phyloP scores from a whole-genome alignment of 2,797 vertebrate species.

The Pipistrellus pygmaeus region DNA sequence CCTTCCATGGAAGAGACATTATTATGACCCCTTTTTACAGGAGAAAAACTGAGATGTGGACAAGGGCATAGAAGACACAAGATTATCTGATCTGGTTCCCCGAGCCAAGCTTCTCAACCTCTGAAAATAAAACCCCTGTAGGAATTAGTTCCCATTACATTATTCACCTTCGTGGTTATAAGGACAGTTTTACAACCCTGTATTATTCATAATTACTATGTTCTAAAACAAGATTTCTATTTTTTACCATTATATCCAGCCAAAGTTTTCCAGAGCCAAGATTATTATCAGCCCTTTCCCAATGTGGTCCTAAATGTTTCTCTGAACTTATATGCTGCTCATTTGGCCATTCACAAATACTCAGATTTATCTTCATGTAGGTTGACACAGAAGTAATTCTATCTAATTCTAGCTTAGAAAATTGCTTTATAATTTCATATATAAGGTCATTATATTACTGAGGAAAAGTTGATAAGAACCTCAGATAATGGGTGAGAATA shows the following conservation, averaged over 20 bases:
- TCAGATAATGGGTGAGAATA: slow-evolving; percentile 70
- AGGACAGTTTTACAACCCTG: not conserved
- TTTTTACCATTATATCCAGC: not conserved
- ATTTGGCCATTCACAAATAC: slow-evolving; percentile 46
- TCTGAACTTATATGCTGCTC: slow-evolving; percentile 1
- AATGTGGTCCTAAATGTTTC: not conserved
- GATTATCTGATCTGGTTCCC: not conserved
- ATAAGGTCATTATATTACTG: slow-evolving; percentile 63
- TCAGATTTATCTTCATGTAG: slow-evolving; percentile 66
- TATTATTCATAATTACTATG: not conserved
- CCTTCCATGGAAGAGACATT: not conserved
- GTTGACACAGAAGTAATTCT: slow-evolving; percentile 47
- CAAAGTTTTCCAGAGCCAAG: not conserved
- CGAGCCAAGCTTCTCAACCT: not conserved
- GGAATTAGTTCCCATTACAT: not conserved
- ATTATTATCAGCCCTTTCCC: not conserved
- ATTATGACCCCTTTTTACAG: not conserved
- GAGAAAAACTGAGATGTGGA: not conserved
- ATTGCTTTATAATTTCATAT: slow-evolving; percentile 73
- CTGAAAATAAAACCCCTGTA: not conserved
- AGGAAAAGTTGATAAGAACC: slow-evolving; percentile 59
- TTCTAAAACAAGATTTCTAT: slow-evolving; percentile 41
- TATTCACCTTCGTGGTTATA: not conserved
- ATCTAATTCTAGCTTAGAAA: slow-evolving; percentile 70
- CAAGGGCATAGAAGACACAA: not conserved